These are phyloP conservation scores for Pherbina coryleti DNA, from an alignment of 2,888 invertebrate species.

Conservation along the genomic window DNA sequence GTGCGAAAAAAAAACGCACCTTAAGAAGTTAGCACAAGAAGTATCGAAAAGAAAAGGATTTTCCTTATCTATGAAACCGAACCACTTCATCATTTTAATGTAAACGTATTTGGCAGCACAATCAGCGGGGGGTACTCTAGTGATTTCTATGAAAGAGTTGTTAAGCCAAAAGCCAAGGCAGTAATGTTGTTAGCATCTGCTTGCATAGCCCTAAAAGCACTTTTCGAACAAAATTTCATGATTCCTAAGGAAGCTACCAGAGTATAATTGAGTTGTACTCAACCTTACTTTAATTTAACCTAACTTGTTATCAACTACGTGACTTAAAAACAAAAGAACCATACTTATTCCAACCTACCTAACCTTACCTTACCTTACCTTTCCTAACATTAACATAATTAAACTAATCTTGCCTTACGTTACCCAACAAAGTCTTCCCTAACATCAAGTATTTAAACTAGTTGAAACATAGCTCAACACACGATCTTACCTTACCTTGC, in stretches of 20 bases:
- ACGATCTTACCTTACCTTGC: not conserved
- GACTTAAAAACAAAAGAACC: too few species aligned
- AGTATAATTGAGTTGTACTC: not conserved
- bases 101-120: conserved; percentile 23
- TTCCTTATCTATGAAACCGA: conserved; percentile 14
- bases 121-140: conserved; percentile 23
- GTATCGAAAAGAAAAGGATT: not conserved
- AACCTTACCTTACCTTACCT: too few species aligned
- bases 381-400: too few species aligned
- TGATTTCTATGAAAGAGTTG: conserved; percentile 23
- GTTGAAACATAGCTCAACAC: too few species aligned
- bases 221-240: not conserved
- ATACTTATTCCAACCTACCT: too few species aligned
- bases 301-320: too few species aligned
- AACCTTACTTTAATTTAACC: too few species aligned
- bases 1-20: not conserved
- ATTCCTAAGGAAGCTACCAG: not conserved
- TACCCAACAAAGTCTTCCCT: too few species aligned
- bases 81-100: conserved; percentile 33
- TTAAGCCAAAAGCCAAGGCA: not conserved
- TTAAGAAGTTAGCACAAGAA: not conserved
- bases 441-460: too few species aligned
- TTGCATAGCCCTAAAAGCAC: not conserved
- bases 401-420: too few species aligned
- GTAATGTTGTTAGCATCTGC: not conserved